Conservation (phyloP, 2,113 vertebrate genomes). For the Lipotes vexillifer region DNA sequence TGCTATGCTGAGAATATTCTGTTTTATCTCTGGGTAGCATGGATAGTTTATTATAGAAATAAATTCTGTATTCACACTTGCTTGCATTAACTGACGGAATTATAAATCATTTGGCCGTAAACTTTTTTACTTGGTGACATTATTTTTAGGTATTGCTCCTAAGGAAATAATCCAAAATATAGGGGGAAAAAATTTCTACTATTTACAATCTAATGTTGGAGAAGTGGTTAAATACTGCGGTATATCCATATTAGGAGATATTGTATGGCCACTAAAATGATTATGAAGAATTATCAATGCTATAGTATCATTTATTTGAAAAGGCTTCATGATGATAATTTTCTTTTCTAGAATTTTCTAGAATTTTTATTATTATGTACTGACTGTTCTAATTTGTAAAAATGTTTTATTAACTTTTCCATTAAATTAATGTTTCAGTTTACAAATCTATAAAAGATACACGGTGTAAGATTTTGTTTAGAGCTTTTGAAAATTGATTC, state of each 20-base stretch:
- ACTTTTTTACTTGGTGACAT: background rate
- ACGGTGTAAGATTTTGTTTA: background rate
- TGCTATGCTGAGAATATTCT: background rate
- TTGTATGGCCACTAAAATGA: background rate
- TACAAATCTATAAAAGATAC: background rate
- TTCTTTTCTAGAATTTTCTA: background rate
- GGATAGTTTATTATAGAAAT: background rate
- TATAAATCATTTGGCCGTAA: background rate
- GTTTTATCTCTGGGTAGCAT: background rate
- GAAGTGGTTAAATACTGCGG: background rate
- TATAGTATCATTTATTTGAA: background rate
- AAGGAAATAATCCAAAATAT: background rate
- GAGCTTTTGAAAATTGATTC: background rate
- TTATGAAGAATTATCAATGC: background rate
- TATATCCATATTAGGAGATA: background rate
- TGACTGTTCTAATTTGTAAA: background rate
- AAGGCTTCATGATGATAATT: background rate
- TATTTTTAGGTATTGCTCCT: background rate
- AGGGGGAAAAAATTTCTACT: background rate
- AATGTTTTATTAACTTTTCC: background rate
- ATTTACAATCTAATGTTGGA: background rate
- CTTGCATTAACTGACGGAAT: background rate
- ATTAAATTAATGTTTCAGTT: background rate
- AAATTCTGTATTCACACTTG: background rate
- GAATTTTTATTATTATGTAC: background rate